Evolutionary conservation across 2,888 invertebrate species (phyloP).

Genomic region (Bruchidius siliquastri): DNA sequence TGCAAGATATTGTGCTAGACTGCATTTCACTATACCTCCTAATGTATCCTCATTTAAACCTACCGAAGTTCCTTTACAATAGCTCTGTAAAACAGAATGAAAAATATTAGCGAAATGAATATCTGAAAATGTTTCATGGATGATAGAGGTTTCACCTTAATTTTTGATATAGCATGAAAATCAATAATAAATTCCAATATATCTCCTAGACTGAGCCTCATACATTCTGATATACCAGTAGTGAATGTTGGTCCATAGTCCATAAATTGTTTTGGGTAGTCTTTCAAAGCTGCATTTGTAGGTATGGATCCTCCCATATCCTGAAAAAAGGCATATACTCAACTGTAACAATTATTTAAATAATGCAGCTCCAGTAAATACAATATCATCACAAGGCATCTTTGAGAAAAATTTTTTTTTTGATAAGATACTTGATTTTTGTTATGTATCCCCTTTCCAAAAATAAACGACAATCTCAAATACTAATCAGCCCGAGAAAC

Average conservation of each 20-base stretch:
- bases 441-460: no score
- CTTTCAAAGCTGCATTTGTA: conserved; percentile 65
- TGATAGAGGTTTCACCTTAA: conserved; percentile 64
- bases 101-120: not conserved
- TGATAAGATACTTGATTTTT: no score
- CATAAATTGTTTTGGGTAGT: conserved; percentile 46
- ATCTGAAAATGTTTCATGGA: no score
- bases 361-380: conserved; percentile 4
- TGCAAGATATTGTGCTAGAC: conserved; percentile 88
- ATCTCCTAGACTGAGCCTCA: conserved; percentile 87
- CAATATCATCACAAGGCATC: not conserved
- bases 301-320: conserved; percentile 88
- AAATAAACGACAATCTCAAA: no score
- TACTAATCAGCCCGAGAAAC: no score
- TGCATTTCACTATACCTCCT: conserved; percentile 94
- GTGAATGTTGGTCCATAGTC: conserved; percentile 55
- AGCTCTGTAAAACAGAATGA: conserved; percentile 51
- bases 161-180: conserved; percentile 92
- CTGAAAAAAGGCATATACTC: conserved; percentile 33
- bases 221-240: conserved; percentile 90
- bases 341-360: conserved; percentile 1
- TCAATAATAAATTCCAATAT: conserved; percentile 93
- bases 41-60: conserved; percentile 91
- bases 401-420: no score
- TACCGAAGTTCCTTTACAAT: conserved; percentile 60